Evolutionary conservation across 2,888 invertebrate species (phyloP), one percentile per base, ranked within the genome.

Genomic region (Ochropleura leucogaster): DNA sequence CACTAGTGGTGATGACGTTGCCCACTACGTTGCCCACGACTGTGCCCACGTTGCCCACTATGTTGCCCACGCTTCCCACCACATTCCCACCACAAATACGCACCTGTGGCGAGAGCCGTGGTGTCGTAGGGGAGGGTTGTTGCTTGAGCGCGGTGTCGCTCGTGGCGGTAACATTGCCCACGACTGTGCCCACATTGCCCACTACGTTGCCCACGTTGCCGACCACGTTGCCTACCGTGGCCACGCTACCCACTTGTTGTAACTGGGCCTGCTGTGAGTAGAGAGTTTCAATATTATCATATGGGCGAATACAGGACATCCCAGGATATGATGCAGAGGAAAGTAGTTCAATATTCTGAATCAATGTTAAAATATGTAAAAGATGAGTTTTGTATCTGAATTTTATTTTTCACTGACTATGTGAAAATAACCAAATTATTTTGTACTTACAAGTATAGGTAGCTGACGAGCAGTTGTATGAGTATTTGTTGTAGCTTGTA

Each of bases 401-500:
- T 59, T 40, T 59, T 40, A 68, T 68, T 68, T 60, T 16, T 18
- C 16, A 62, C n/a, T n/a, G 30, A n/a, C 14, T 68, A 46, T 47
- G n/a, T 62, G n/a, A 62, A 44, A n/a, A 60, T n/a, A 7, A 62
- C 62, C 62, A 12, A n/a, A 12, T 44, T 62, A 14, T 42, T 46
- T 46, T 66, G 40, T 82, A 94, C 97, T 96, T 92, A 98, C 98
- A 97, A 98, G 94, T 88, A 98, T 98, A 70, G 98, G 98, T 89
- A 98, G 97, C 92, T 97, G 97, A 70, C 97, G 94, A 46, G 97
- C 89, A 82, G 93, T 93, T 46, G 95, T 93, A 86, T 95, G 96
- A 86, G 94, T 95, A 85, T 93, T 95, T 68, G 96, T 93, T 60
- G 96, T 91, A 8, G 95, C 92, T 77, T 95, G 95, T 89, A 96